Evolutionary conservation across 1,140 invertebrate species (phyloP).

Genomic region (Lepidurus arcticus): DNA sequence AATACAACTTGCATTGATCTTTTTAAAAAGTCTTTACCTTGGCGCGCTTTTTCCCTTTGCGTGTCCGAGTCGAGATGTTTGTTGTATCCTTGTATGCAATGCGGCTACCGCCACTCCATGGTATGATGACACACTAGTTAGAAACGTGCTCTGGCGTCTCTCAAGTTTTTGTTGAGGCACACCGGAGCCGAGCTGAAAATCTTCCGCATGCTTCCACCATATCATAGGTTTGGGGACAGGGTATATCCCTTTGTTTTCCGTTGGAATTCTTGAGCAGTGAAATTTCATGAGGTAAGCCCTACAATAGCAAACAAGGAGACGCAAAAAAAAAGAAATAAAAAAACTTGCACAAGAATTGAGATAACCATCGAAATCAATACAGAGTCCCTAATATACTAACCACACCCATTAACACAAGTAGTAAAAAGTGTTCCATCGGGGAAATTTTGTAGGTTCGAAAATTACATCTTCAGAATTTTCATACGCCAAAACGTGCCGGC

Average conservation of each 20-base stretch:
- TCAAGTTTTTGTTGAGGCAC: too few relatives aligned
- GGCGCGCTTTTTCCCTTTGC: not conserved
- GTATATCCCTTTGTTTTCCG: not conserved
- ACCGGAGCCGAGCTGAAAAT: not conserved
- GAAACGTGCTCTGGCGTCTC: not conserved
- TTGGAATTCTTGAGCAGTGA: not conserved
- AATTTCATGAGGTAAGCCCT: not conserved
- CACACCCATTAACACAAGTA: not conserved
- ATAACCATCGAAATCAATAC: too few relatives aligned
- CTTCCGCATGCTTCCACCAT: not conserved
- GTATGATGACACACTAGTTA: not conserved
- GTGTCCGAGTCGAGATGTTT: too few relatives aligned
- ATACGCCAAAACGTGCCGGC: not conserved
- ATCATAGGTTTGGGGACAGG: constrained; percentile 3
- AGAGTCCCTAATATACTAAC: too few relatives aligned
- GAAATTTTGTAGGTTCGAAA: not conserved
- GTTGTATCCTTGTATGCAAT: too few relatives aligned
- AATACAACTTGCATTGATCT: too few relatives aligned
- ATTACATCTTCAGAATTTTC: not conserved
- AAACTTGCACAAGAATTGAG: too few relatives aligned
- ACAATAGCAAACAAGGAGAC: not conserved
- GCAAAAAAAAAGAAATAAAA: not conserved
- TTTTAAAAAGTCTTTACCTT: not conserved
- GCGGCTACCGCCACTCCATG: not conserved
- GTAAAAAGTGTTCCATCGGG: not conserved